Percentiles rank a stretch among this genome's conserved stretches.
These are phyloP conservation scores for Fragum whitleyi DNA, from an alignment of 2,888 invertebrate genomes.

Conservation along the genomic window DNA sequence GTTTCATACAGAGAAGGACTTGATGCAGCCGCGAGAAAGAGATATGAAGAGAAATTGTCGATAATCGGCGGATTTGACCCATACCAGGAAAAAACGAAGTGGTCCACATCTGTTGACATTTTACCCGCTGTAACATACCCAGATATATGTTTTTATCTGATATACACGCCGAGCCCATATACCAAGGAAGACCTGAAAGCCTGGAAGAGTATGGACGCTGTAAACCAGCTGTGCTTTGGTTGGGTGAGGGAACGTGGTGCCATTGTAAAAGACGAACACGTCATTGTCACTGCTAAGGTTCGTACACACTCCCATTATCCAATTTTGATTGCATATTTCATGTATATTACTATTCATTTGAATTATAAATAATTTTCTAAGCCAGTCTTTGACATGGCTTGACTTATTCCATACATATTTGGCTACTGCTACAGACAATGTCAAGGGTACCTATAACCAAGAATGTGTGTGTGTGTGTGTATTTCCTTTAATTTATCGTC, in stretches of 20 bases:
- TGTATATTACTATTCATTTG: conserved; percentile 16
- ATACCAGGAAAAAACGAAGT: conserved; percentile 30
- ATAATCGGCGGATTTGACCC: conserved; percentile 37
- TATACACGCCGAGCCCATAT: conserved; percentile 33
- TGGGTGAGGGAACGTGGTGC: conserved; percentile 10
- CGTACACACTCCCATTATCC: too few species aligned
- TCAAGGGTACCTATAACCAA: too few species aligned
- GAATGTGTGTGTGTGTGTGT: too few species aligned
- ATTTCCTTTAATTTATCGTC: too few species aligned
- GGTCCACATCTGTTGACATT: conserved; percentile 3
- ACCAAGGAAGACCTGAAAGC: conserved; percentile 33
- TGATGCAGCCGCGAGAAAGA: not conserved
- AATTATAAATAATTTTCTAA: not conserved
- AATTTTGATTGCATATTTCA: too few species aligned
- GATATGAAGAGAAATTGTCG: conserved; percentile 43
- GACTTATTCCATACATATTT: too few species aligned
- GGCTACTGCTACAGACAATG: too few species aligned
- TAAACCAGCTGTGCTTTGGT: not conserved
- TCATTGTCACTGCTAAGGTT: conserved; percentile 13
- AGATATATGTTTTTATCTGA: not conserved
- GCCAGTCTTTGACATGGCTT: not conserved
- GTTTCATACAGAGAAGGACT: conserved; percentile 33
- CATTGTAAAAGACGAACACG: not conserved
- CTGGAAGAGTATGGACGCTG: conserved; percentile 12
- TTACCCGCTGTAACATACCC: conserved; percentile 35